These are phyloP conservation scores for Erythrocercus mccallii DNA, from an alignment of 2,113 vertebrate species.

Conservation along the genomic window DNA sequence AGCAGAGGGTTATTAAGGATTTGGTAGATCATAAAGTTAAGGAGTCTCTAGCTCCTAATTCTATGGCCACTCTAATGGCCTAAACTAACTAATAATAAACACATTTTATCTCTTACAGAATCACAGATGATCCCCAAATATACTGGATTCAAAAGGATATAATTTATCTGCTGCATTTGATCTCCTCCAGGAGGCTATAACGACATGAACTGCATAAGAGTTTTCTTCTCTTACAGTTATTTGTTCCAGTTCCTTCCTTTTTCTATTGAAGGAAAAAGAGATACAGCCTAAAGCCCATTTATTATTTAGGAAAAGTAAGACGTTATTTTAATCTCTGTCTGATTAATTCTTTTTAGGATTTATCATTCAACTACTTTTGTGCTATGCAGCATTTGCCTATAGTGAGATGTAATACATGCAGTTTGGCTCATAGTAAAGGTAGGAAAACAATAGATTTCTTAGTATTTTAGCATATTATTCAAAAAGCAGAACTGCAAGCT, in stretches of 20 bases:
- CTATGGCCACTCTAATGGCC: neutral
- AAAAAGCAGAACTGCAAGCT: neutral
- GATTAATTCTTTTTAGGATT: neutral
- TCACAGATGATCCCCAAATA: neutral
- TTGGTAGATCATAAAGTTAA: neutral
- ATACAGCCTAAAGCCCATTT: neutral
- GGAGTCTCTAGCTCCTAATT: neutral
- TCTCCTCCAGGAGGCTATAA: neutral
- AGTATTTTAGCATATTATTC: neutral
- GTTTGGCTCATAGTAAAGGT: neutral
- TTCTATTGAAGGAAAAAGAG: neutral
- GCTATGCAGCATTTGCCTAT: neutral
- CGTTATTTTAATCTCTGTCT: neutral
- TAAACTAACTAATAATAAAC: neutral
- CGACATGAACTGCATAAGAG: neutral
- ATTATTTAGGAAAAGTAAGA: neutral
- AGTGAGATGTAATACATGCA: neutral
- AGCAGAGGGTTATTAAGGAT: neutral
- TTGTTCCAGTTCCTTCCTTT: neutral
- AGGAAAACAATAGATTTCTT: neutral
- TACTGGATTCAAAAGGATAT: neutral
- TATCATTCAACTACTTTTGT: neutral
- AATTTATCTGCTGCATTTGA: neutral
- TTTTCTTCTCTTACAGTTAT: neutral
- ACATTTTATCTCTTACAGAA: neutral